Evolutionary conservation across 30 jellyfish, hydroid and myxozoan species (phyloP).

Genomic region (Chironex yamaguchii): DNA sequence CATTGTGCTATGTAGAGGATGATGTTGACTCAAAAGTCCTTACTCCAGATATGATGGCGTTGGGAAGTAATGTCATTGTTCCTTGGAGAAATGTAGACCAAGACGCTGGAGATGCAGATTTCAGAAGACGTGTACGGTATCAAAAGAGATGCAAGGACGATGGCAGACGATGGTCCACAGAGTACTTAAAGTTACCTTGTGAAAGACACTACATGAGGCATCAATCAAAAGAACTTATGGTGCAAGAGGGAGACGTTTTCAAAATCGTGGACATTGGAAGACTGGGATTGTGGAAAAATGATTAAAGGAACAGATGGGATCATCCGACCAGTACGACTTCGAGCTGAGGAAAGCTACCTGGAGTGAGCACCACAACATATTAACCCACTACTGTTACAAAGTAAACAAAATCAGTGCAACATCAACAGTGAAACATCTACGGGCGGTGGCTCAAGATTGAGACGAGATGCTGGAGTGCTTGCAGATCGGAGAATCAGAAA

Average conservation of each 20-base stretch:
- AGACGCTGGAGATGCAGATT: constrained; percentile 38
- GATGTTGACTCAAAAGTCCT: constrained; percentile 63
- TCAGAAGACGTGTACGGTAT: constrained; percentile 53
- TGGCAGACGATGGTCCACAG: constrained; percentile 73
- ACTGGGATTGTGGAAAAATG: too few species aligned
- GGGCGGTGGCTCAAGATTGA: too few species aligned
- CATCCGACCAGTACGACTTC: constrained; percentile 19
- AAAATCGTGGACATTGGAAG: too few species aligned
- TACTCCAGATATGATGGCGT: constrained; percentile 68
- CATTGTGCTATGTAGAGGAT: constrained; percentile 72
- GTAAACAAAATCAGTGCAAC: too few species aligned
- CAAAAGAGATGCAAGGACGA: constrained; percentile 40
- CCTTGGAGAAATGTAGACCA: constrained; percentile 19
- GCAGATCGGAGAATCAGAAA: too few species aligned
- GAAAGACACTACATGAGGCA: constrained; percentile 69
- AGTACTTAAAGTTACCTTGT: constrained; percentile 57
- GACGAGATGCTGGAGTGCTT: too few species aligned
- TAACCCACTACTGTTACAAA: too few species aligned
- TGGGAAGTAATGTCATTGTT: constrained; percentile 41
- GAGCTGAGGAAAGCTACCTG: too few species aligned
- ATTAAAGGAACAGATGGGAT: neutral
- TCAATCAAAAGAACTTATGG: too few species aligned
- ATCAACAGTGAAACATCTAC: too few species aligned
- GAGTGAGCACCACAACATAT: too few species aligned
- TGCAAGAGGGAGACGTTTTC: too few species aligned